A percentile compares a stretch with the other conserved stretches of the same genome.
phyloP scores from a whole-genome alignment of 2,888 invertebrate species.

The Ypsolopha sequella region DNA sequence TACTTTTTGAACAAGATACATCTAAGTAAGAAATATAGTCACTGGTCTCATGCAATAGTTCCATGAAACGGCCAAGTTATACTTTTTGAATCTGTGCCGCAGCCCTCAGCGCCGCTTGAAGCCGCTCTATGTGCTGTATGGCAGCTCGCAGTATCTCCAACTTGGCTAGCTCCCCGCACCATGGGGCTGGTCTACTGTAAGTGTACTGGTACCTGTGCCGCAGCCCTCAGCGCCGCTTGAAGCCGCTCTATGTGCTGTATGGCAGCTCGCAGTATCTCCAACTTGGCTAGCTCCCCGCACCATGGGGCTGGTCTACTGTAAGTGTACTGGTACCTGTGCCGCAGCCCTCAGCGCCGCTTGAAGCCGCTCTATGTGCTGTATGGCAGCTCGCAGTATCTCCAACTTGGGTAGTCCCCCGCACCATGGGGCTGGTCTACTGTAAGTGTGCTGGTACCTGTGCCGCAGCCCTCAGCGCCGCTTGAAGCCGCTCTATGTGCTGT shows the following conservation, averaged over 20 bases:
- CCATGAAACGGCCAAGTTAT: too few relatives aligned
- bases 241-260: constrained; percentile 97
- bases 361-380: constrained; percentile 95
- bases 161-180: constrained; percentile 96
- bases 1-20: too few relatives aligned
- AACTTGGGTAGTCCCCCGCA: constrained; percentile 97
- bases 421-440: too few relatives aligned
- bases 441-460: too few relatives aligned
- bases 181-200: too few relatives aligned
- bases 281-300: constrained; percentile 95
- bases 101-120: constrained; percentile 85
- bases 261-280: constrained; percentile 96
- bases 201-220: too few relatives aligned
- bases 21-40: too few relatives aligned
- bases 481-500: constrained; percentile 95
- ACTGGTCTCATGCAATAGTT: too few relatives aligned
- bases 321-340: too few relatives aligned
- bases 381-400: constrained; percentile 96
- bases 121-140: constrained; percentile 96
- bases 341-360: constrained; percentile 85
- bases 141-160: constrained; percentile 97
- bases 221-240: constrained; percentile 84
- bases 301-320: too few relatives aligned
- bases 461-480: constrained; percentile 82
- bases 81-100: too few relatives aligned